phyloP scores from a whole-genome alignment of 2,888 invertebrate species.

The Allygus modestus region DNA sequence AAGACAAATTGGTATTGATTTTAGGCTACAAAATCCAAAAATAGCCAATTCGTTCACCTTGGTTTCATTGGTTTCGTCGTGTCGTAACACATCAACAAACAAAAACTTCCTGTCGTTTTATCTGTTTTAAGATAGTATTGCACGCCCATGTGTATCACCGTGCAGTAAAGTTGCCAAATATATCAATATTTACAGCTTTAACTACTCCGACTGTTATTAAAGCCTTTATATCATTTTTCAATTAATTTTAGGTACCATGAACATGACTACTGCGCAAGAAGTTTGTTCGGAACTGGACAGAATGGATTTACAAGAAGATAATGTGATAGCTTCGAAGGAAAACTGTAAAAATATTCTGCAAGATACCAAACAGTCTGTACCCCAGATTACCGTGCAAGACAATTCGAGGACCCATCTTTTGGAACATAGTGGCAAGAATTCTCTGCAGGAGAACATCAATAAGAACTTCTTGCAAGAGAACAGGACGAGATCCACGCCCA shows the following conservation, averaged over 20 bases:
- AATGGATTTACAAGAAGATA: conserved; percentile 30
- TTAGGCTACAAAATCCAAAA: too few relatives aligned
- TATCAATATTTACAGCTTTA: too few relatives aligned
- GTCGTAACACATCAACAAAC: too few relatives aligned
- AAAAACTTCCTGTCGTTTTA: too few relatives aligned
- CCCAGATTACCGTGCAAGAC: conserved; percentile 3
- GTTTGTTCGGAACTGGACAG: conserved; percentile 37
- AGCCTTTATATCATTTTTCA: too few relatives aligned
- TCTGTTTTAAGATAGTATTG: too few relatives aligned
- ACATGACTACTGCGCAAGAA: conserved; percentile 39
- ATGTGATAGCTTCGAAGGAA: conserved; percentile 16
- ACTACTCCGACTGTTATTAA: too few relatives aligned
- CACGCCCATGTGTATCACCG: too few relatives aligned
- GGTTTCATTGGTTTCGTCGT: too few relatives aligned
- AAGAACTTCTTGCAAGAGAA: conserved; percentile 40
- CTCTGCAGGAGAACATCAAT: not conserved
- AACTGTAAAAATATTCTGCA: conserved; percentile 28
- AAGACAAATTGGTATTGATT: too few relatives aligned
- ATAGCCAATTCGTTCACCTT: too few relatives aligned
- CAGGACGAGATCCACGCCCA: conserved; percentile 63
- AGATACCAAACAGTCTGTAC: not conserved
- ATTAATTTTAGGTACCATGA: not conserved
- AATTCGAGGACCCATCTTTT: not conserved
- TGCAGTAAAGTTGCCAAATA: too few relatives aligned
- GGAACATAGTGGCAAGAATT: not conserved